Evolutionary conservation across 2,888 invertebrate genomes (phyloP), one percentile per base, ranked within the genome.

Genomic region (Drosophila neonasuta): DNA sequence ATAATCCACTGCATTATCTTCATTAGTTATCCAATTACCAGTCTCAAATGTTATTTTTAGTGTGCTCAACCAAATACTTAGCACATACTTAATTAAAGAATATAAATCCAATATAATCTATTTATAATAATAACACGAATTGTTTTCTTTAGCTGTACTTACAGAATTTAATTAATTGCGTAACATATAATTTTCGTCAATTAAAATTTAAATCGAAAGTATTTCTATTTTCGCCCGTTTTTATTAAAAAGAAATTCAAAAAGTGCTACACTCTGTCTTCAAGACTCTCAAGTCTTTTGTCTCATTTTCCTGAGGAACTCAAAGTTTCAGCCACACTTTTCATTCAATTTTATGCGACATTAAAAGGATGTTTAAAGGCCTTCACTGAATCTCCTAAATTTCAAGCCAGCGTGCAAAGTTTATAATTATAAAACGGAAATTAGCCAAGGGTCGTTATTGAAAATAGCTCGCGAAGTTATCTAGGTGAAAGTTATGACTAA

Each of bases 361-460:
- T 39, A 13, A 6, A 36, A 39, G 13, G 5, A 39, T 29, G 29
- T 11, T 41, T 4, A 3, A 3, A 44, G 15, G 10, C n/a, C 2
- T 9, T 30, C 8, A 42, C 11, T 10, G 13, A 52, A 36, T 39
- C 29, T 10, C 44, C 20, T 13, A 13, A 34, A 55, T 15, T 36
- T 45, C 11, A 15, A 45, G 5, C 45, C 36, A 24, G 3, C 36
- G 20, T 24, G 15, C n/a, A 6, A 20, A 9, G 32, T 44, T 36
- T 56, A 13, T 56, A 56, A 56, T 56, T 56, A 56, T 46, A 36
- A 36, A 56, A 36, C 56, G 45, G 46, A 45, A 56, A 46, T 36
- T 56, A 29, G 56, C 36, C 56, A 7, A n/a, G 15, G 24, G 24
- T 11, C 13, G 24, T 15, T 2, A 56, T 36, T 56, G 46, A 56